A percentile compares a stretch with the other conserved stretches of the same genome.
Conservation (phyloP, 2,888 invertebrate genomes). For the Acrobasis consociella region DNA sequence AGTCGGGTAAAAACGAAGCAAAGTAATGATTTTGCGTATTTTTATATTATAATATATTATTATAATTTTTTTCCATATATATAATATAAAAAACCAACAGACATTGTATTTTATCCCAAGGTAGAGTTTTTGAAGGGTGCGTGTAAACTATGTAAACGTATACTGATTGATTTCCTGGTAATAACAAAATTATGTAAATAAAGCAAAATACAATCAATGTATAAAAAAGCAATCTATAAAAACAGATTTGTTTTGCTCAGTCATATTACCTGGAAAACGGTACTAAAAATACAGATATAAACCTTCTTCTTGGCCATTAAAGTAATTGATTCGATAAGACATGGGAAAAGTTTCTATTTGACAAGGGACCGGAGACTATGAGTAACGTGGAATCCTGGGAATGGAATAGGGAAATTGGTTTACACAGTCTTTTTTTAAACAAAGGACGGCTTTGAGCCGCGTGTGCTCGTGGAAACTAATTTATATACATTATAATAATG, state of each 20-base stretch:
- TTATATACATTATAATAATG: slow-evolving; percentile 15
- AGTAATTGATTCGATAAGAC: slow-evolving; percentile 78
- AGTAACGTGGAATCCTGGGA: slow-evolving; percentile 62
- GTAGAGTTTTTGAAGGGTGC: too few relatives aligned
- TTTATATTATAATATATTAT: too few relatives aligned
- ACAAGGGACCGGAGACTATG: slow-evolving; percentile 72
- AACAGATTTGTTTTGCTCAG: neutral
- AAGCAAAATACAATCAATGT: too few relatives aligned
- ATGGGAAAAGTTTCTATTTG: slow-evolving; percentile 76
- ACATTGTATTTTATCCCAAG: too few relatives aligned
- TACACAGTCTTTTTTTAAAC: slow-evolving; percentile 56
- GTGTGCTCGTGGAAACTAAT: slow-evolving; percentile 23
- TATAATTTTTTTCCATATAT: too few relatives aligned
- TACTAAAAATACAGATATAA: slow-evolving; percentile 47
- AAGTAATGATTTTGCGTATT: too few relatives aligned
- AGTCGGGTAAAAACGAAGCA: too few relatives aligned
- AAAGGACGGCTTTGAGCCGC: slow-evolving; percentile 41
- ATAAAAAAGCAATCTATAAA: neutral
- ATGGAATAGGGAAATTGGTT: slow-evolving; percentile 66
- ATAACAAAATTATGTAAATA: too few relatives aligned
- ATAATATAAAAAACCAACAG: too few relatives aligned
- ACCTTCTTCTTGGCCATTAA: slow-evolving; percentile 63
- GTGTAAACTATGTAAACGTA: too few relatives aligned
- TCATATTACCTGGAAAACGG: too few relatives aligned
- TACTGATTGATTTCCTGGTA: too few relatives aligned